Evolutionary conservation across 2,113 vertebrate genomes (phyloP).

Genomic region (Psammodynastes pulverulentus): DNA sequence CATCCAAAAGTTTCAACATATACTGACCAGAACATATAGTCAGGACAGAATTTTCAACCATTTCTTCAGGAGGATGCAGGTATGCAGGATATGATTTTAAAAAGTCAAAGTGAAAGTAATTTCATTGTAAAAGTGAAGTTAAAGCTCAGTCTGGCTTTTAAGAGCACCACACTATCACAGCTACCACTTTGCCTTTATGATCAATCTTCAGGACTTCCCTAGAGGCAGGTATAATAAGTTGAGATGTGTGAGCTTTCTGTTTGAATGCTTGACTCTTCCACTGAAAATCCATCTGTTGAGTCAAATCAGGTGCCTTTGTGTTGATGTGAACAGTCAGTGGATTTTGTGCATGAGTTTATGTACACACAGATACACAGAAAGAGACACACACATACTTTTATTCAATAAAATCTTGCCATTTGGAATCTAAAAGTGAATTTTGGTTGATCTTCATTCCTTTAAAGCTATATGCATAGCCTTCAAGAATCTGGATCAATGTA

Average conservation of each 20-base stretch:
- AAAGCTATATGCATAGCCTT: background rate
- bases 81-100: background rate
- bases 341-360: background rate
- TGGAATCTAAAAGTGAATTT: background rate
- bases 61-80: background rate
- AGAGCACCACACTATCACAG: background rate
- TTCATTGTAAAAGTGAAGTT: background rate
- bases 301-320: background rate
- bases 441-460: background rate
- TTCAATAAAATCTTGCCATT: background rate
- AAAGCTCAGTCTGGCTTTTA: background rate
- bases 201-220: background rate
- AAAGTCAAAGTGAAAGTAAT: background rate
- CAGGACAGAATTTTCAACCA: background rate
- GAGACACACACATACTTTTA: background rate
- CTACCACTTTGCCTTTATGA: background rate
- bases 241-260: background rate
- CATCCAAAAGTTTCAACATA: background rate
- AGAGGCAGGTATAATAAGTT: background rate
- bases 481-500: background rate
- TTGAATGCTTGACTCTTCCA: background rate
- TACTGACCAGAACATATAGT: background rate
- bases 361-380: background rate
- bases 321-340: background rate
- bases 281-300: background rate